Base-by-base conservation (phyloP, 2,888 invertebrate genomes). In the Hipparchia sbordonii region DNA sequence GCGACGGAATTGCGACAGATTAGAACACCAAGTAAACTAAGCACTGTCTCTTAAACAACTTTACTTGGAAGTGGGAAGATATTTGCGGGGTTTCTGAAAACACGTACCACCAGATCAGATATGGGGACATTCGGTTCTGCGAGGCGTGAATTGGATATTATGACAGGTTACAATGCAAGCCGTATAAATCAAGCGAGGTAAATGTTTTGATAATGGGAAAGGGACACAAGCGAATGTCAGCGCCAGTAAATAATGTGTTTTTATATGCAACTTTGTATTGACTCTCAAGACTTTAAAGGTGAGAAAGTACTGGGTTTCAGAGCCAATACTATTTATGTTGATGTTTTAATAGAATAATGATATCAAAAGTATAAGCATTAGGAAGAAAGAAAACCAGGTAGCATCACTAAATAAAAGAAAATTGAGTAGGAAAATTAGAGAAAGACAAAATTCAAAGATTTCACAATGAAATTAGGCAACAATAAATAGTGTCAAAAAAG, bases 131-230 rank as follows among this genome's bases (percentile, higher is more conserved):
- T 63, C 63, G 62, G 57, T 72, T 57, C 68, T 68, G 72, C 67
- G 56, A 68, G 72, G 72, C 57, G 62, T 63, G 68, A 68, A 72
- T 72, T 70, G 70, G 62, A 70, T 70, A 70, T 70, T 70, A 70
- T 70, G 70, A 70, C 70, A 63, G 70, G 70, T 63, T 70, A 56
- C 63, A 63, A 62, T 48, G 48, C 70, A 54, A 70, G 62, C n/a
- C 3, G 56, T 46, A 70, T 70, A 70, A 70, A 70, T 70, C 70
- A 70, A 54, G 59, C 46, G 13, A 63, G 56, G 46, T 63, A 63
- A 70, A 63, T 54, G 69, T 51, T 60, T 62, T 56, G 45, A 70
- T 70, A 70, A 69, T 39, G 63, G 56, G 54, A 63, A 70, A 63
- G 70, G 62, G 23, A 70, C 61, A 68, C 60, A 33, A 33, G 68